A percentile compares a stretch with the other conserved stretches of the same genome.
phyloP scores from a whole-genome alignment of 2,888 invertebrate genomes.

The Euzophera pinguis region DNA sequence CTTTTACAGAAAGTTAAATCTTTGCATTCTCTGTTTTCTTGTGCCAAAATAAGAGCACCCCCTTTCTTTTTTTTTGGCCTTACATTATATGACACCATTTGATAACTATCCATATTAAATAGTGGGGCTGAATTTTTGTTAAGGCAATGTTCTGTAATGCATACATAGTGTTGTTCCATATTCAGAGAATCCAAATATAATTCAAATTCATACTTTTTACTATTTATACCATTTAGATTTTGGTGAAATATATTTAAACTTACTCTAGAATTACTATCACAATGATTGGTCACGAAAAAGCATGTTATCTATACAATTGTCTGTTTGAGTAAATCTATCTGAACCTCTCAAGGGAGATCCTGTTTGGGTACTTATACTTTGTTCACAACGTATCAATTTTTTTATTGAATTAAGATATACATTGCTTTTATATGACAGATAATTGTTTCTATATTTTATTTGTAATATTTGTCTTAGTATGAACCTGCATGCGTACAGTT shows the following conservation, averaged over 20 bases:
- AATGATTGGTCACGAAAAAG: not conserved
- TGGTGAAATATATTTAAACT: not conserved
- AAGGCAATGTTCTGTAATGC: constrained; percentile 5
- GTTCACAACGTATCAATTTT: not conserved
- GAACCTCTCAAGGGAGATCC: not conserved
- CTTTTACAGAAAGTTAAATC: not conserved
- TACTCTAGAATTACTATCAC: not conserved
- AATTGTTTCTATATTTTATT: too few relatives aligned
- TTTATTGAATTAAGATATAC: not conserved
- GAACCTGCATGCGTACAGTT: too few relatives aligned
- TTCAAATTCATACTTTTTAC: constrained; percentile 1
- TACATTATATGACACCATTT: not conserved
- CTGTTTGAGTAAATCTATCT: not conserved
- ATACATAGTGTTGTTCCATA: not conserved
- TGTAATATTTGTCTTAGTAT: too few relatives aligned
- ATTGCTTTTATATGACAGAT: not conserved
- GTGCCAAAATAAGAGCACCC: not conserved
- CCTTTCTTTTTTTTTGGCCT: not conserved
- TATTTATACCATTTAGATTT: too few relatives aligned
- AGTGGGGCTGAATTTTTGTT: not conserved
- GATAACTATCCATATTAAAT: too few relatives aligned
- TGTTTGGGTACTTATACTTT: not conserved
- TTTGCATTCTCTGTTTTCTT: not conserved
- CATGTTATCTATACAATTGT: not conserved
- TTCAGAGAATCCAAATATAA: not conserved